These are phyloP conservation scores for Philereme transversata DNA, from an alignment of 2,888 invertebrate species.

Conservation along the genomic window DNA sequence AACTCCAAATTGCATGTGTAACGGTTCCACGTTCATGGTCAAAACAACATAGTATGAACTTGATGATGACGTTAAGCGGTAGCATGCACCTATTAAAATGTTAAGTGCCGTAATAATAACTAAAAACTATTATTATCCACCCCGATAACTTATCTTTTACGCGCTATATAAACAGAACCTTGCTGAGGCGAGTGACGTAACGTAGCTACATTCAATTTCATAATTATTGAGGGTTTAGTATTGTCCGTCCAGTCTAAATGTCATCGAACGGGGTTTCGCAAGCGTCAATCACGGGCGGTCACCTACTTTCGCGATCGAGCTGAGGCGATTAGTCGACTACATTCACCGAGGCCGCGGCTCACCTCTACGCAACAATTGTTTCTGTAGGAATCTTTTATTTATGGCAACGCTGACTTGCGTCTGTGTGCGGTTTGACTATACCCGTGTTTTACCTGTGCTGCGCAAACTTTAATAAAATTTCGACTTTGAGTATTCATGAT, in stretches of 20 bases:
- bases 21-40: background rate
- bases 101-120: conserved; percentile 25
- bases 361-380: conserved; percentile 84
- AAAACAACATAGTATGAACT: conserved; percentile 10
- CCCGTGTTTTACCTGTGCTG: conserved; percentile 80
- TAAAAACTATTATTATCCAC: conserved; percentile 29
- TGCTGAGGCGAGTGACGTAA: conserved; percentile 39
- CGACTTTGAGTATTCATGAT: conserved; percentile 40
- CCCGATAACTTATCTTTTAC: conserved; percentile 22
- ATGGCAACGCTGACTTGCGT: conserved; percentile 70
- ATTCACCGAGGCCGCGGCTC: conserved; percentile 80
- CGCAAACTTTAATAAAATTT: conserved; percentile 39
- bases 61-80: conserved; percentile 15
- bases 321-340: conserved; percentile 78
- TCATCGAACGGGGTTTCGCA: conserved; percentile 82
- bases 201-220: conserved; percentile 55
- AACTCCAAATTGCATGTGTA: background rate
- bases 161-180: conserved; percentile 29
- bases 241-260: conserved; percentile 79
- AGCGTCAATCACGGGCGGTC: conserved; percentile 82
- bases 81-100: conserved; percentile 25
- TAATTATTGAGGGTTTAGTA: conserved; percentile 72
- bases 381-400: conserved; percentile 84
- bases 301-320: conserved; percentile 83
- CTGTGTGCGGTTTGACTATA: conserved; percentile 72